Evolutionary conservation across 2,888 invertebrate genomes (phyloP).

Genomic region (Caenorhabditis drosophilae): DNA sequence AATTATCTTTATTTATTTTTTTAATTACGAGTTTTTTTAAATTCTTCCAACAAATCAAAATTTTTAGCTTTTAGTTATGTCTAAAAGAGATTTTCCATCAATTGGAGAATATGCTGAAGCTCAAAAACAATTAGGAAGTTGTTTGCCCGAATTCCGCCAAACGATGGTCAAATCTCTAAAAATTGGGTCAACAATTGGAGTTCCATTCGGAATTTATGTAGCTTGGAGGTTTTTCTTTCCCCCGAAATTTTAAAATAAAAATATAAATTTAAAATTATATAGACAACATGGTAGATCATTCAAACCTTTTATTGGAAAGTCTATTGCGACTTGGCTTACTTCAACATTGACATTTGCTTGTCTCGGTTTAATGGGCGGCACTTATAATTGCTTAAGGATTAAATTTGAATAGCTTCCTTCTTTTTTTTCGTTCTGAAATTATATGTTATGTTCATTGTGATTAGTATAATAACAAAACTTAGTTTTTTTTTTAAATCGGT

Average conservation of each 20-base stretch:
- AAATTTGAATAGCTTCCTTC: conserved; percentile 20
- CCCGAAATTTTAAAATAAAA: background rate
- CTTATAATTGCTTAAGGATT: conserved; percentile 50
- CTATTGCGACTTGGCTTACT: conserved; percentile 45
- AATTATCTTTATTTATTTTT: too few species aligned
- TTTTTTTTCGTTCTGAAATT: too few species aligned
- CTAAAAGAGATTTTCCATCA: conserved; percentile 44
- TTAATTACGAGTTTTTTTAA: too few species aligned
- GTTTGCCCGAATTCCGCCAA: conserved; percentile 50
- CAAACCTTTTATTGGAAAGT: conserved; percentile 45
- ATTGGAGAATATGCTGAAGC: conserved; percentile 55
- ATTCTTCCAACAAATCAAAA: too few species aligned
- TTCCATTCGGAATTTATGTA: conserved; percentile 56
- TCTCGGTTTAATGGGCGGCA: conserved; percentile 50
- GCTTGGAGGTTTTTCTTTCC: conserved; percentile 41
- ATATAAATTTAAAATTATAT: conserved; percentile 9
- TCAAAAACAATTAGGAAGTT: conserved; percentile 51
- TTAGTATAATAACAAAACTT: too few species aligned
- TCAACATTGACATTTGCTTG: conserved; percentile 45
- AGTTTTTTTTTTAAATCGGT: too few species aligned
- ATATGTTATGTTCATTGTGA: too few species aligned
- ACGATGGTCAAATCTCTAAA: conserved; percentile 50
- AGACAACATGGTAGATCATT: conserved; percentile 42
- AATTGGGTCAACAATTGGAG: conserved; percentile 46
- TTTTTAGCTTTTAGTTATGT: conserved; percentile 16